A percentile compares a stretch with the other conserved stretches of the same genome.
These are phyloP conservation scores for Aleiodes leptofemur DNA, from an alignment of 2,888 invertebrate species.

Conservation along the genomic window DNA sequence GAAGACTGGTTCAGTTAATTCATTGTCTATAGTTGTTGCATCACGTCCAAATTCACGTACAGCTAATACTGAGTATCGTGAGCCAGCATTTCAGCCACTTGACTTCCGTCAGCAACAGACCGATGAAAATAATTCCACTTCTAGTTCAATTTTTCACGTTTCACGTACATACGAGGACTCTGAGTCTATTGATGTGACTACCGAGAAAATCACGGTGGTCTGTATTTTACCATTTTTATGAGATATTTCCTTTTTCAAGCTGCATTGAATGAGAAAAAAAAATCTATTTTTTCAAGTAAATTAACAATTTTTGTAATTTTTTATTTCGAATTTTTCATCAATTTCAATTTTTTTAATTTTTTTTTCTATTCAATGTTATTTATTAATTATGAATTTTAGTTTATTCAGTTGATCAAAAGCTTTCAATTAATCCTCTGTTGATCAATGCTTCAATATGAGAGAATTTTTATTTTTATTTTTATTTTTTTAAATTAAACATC, in stretches of 20 bases:
- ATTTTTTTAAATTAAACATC: too few relatives aligned
- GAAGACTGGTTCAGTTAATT: conserved; percentile 39
- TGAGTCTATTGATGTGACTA: conserved; percentile 36
- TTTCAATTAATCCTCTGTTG: too few relatives aligned
- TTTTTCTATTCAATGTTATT: background rate
- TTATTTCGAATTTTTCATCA: background rate
- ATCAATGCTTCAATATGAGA: too few relatives aligned
- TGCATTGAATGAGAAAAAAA: too few relatives aligned
- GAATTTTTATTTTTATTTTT: too few relatives aligned
- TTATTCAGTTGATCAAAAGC: too few relatives aligned
- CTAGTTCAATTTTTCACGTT: conserved; percentile 42
- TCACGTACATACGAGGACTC: conserved; percentile 25
- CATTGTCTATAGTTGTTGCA: conserved; percentile 57
- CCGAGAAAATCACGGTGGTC: conserved; percentile 43
- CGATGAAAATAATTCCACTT: conserved; percentile 39
- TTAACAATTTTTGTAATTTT: background rate
- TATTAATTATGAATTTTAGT: background rate
- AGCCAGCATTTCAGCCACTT: conserved; percentile 50
- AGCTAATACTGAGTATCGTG: conserved; percentile 46
- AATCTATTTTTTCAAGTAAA: background rate
- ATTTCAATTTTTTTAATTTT: background rate
- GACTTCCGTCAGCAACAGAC: conserved; percentile 46
- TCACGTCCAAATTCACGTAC: conserved; percentile 62
- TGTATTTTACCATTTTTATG: conserved; percentile 1
- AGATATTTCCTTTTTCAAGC: background rate